phyloP scores from a whole-genome alignment of 2,113 vertebrate species.

The Zeus faber region DNA sequence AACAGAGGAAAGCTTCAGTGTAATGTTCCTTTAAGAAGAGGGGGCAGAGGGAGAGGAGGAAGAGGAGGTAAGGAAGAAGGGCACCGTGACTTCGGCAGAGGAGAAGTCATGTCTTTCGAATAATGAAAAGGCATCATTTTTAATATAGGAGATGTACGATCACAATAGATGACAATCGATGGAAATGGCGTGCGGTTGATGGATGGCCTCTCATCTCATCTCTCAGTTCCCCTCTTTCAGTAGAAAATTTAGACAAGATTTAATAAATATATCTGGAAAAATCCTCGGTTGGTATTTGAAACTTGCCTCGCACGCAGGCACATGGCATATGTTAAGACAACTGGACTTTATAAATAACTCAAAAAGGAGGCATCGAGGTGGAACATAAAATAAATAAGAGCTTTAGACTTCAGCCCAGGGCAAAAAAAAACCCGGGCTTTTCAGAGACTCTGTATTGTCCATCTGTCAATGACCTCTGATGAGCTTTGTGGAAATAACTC shows the following conservation, averaged over 20 bases:
- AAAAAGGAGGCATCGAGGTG: conserved; percentile 9
- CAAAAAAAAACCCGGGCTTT: conserved; percentile 21
- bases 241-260: too few species aligned
- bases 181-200: conserved; percentile 12
- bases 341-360: conserved; percentile 2
- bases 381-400: conserved; percentile 17
- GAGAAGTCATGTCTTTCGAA: conserved; percentile 20
- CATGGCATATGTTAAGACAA: conserved; percentile 10
- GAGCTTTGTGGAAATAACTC: conserved; percentile 23
- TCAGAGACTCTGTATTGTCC: conserved; percentile 30
- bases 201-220: conserved; percentile 7
- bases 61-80: conserved; percentile 23
- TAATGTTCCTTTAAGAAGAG: too few species aligned
- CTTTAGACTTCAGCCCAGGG: conserved; percentile 10
- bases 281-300: too few species aligned
- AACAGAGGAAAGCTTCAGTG: too few species aligned
- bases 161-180: conserved; percentile 14
- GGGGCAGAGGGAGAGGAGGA: conserved; percentile 11
- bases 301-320: too few species aligned
- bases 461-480: conserved; percentile 20
- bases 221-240: too few species aligned
- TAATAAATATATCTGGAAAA: too few species aligned
- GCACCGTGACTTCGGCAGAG: conserved; percentile 21
- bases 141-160: conserved; percentile 11
- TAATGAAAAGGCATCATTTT: conserved; percentile 7